Evolutionary conservation across 2,888 invertebrate genomes (phyloP), one percentile per base, ranked within the genome.

Genomic region (Eupeodes latifasciatus): DNA sequence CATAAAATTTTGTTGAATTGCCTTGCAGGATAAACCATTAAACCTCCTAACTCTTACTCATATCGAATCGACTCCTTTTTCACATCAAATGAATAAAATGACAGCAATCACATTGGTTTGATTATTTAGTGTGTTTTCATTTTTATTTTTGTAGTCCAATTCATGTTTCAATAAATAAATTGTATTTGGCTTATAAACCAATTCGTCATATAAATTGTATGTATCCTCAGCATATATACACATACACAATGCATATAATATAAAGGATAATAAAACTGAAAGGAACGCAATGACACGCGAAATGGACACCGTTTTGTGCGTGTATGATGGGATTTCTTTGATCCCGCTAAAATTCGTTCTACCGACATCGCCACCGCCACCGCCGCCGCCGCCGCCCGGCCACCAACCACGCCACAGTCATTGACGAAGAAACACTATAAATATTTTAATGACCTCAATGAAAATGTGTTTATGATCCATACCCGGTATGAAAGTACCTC

Each of bases 381-480:
- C 40, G 7, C 40, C 4, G 40, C 7, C 40, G 7, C n/a, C n/a
- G n/a, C n/a, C n/a, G n/a, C n/a, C n/a, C n/a, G 4, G 6, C 40
- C 6, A 4, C 40, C 40, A 40, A 4, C 40, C 6, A 5, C 40
- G 40, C 40, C 6, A 40, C 40, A 27, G 27, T 27, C 27, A 27
- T 27, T 27, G 77, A 82, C 64, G 36, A 5, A 53, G 47, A 3
- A 85, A 79, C 81, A 78, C 67, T 82, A 40, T 40, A 86, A 85
- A 80, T 64, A 83, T 86, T 86, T 86, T 83, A 86, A 86, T 86
- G 83, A 53, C 76, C 79, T 27, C 64, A 83, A 83, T 86, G 83
- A 86, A 86, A 76, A 86, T 79, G 83, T 86, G 86, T 86, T 86
- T 86, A 86, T 79, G 83, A 75, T 53, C 40, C 59, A 16, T 40